Base-by-base conservation (phyloP, 2,113 vertebrate species). In the Daubentonia madagascariensis region DNA sequence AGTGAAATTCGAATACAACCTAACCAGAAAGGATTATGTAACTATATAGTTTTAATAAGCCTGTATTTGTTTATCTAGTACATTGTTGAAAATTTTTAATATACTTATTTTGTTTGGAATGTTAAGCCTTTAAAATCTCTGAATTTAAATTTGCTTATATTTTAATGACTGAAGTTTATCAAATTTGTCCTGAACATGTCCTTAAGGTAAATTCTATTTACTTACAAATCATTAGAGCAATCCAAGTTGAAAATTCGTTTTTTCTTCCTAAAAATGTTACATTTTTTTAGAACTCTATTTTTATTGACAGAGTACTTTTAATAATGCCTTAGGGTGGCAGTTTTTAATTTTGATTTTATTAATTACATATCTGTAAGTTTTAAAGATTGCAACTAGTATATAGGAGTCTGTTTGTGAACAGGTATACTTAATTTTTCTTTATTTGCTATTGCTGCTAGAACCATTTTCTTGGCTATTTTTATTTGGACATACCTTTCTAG, bases 291-390 rank as follows among this genome's bases (percentile, higher is more conserved):
- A 96, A 87, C 40, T 86, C 25, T 30, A 30, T 20, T 70, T 37
- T 70, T 70, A 20, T 37, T 13, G 52, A 50, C n/a, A 32, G 65
- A 35, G 32, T 52, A 18, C 5, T 90, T 95, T 93, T 25, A 97
- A 57, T 96, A 80, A 35, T 97, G 52, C 3, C 17, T 30, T 35
- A 37, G 9, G 23, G 14, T 98, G 57, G 32, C 25, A 72, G 9
- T 80, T 97, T 89, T 88, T 85, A 43, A 70, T 97, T 95, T 92
- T 94, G 75, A 12, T 86, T 81, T 43, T 95, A 45, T 84, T 94
- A 85, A 22, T 57, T 57, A 57, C 14, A 57, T 76, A 54, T 88
- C 48, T 92, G 0, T 96, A 90, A 67, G 12, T 91, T 90, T 70
- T 88, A 94, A 73, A 85, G 73, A 88, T 30, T 52, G 3, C 40